Evolutionary conservation across 2,113 vertebrate genomes (phyloP).

Genomic region (Apaloderma vittatum): DNA sequence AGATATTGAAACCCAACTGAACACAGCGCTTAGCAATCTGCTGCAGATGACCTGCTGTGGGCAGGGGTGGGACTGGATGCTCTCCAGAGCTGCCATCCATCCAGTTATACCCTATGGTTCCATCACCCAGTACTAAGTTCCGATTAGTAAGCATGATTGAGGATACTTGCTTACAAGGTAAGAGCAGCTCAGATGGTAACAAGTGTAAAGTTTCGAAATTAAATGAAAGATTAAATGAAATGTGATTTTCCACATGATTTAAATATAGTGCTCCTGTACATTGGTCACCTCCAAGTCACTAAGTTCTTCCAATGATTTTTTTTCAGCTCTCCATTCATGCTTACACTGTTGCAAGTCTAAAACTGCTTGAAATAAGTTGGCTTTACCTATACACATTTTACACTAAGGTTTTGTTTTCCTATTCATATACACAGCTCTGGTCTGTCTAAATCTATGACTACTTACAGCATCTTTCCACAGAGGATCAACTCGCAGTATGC

Average conservation of each 20-base stretch:
- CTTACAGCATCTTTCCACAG: background rate
- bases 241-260: background rate
- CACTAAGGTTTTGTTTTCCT: background rate
- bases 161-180: background rate
- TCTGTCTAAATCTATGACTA: background rate
- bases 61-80: fast-evolving
- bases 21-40: background rate
- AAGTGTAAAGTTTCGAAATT: background rate
- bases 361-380: background rate
- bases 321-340: background rate
- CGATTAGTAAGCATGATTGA: background rate
- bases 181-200: background rate
- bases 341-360: background rate
- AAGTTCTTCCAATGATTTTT: background rate
- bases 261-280: background rate
- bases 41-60: background rate
- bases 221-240: background rate
- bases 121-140: background rate
- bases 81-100: background rate
- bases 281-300: background rate
- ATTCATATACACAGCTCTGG: background rate
- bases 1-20: background rate
- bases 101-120: fast-evolving
- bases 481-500: background rate
- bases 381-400: background rate